A percentile compares a stretch with the other conserved stretches of the same genome.
phyloP scores from a whole-genome alignment of 2,888 invertebrate genomes.

The Tubulanus polymorphus region DNA sequence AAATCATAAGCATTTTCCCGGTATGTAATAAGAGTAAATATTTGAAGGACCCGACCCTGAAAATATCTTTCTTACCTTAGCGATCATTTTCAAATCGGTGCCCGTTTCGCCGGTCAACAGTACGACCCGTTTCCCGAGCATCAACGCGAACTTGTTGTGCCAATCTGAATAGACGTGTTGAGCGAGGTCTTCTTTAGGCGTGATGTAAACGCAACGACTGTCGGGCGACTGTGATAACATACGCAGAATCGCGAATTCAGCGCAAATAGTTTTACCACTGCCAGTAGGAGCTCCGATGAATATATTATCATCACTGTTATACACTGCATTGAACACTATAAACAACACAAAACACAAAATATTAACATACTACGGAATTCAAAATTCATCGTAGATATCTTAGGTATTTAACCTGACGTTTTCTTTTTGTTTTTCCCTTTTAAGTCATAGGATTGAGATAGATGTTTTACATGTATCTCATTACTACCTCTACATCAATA shows the following conservation, averaged over 20 bases:
- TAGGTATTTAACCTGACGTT: too few relatives aligned
- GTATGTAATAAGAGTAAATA: background rate
- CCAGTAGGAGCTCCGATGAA: slow-evolving; percentile 68
- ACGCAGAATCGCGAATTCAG: slow-evolving; percentile 90
- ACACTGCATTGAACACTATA: slow-evolving; percentile 91
- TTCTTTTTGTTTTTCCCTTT: too few relatives aligned
- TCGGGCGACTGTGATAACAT: slow-evolving; percentile 57
- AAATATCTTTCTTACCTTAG: slow-evolving; percentile 46
- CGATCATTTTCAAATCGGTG: slow-evolving; percentile 85
- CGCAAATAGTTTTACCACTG: slow-evolving; percentile 79
- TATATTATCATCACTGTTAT: slow-evolving; percentile 97
- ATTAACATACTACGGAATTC: too few relatives aligned
- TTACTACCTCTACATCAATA: too few relatives aligned
- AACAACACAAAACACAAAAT: too few relatives aligned
- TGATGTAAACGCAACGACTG: slow-evolving; percentile 85
- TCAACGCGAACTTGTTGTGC: slow-evolving; percentile 75
- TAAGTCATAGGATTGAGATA: too few relatives aligned
- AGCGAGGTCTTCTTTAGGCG: slow-evolving; percentile 87
- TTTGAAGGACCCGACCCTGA: background rate
- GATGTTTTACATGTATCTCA: too few relatives aligned
- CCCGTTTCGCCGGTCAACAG: slow-evolving; percentile 95
- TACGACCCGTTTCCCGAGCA: slow-evolving; percentile 74
- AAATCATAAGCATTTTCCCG: too few relatives aligned
- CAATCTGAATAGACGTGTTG: slow-evolving; percentile 77
- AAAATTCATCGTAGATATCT: too few relatives aligned